These are phyloP conservation scores for Drosophila niveifrons DNA, from an alignment of 2,888 invertebrate genomes.

Conservation along the genomic window DNA sequence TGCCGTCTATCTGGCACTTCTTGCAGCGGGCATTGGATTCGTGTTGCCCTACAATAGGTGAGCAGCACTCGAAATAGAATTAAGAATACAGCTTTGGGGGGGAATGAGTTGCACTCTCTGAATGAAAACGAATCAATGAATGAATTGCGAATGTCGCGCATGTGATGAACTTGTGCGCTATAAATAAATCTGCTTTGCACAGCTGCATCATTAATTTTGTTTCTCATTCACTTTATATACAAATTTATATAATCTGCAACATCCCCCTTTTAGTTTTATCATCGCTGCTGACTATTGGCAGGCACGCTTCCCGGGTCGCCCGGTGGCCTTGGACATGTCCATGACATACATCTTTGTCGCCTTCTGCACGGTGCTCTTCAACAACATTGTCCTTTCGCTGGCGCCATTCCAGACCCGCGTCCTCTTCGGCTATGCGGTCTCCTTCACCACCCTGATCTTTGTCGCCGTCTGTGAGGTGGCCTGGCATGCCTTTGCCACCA, in stretches of 20 bases:
- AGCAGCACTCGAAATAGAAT: neutral
- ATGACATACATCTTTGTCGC: constrained; percentile 96
- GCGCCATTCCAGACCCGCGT: constrained; percentile 93
- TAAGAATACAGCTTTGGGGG: neutral
- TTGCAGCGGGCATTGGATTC: constrained; percentile 95
- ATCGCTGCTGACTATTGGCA: constrained; percentile 97
- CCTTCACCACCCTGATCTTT: constrained; percentile 92
- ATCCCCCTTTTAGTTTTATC: constrained; percentile 89
- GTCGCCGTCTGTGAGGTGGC: constrained; percentile 95
- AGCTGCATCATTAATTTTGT: neutral
- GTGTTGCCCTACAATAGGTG: constrained; percentile 96
- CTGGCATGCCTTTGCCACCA: constrained; percentile 92
- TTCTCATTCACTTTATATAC: neutral
- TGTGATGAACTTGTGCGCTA: neutral
- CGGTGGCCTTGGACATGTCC: constrained; percentile 96
- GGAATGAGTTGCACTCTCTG: neutral
- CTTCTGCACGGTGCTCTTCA: constrained; percentile 93
- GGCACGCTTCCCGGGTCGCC: constrained; percentile 92
- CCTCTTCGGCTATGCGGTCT: constrained; percentile 94
- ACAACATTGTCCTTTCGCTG: constrained; percentile 93
- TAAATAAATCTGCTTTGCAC: too few relatives aligned
- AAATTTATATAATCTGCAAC: neutral
- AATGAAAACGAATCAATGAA: constrained; percentile 19
- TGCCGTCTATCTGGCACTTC: constrained; percentile 86
- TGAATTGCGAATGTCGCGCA: constrained; percentile 31